Conservation (phyloP, 1,140 invertebrate species). For the Condylostylus longicornis region DNA sequence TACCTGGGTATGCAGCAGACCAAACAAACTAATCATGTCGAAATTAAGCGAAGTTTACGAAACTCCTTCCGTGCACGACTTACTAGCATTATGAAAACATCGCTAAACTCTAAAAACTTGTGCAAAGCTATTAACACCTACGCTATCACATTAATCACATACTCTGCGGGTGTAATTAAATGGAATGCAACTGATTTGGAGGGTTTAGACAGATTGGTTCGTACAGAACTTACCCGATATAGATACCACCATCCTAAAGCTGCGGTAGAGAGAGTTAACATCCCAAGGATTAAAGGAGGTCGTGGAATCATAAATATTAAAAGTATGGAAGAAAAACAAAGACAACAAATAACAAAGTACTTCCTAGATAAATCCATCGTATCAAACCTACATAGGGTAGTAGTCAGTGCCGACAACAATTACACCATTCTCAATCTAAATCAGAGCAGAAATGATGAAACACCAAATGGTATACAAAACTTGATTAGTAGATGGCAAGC, state of each 20-base stretch:
- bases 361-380: neutral
- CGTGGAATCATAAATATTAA: neutral
- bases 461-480: neutral
- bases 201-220: neutral
- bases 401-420: neutral
- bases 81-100: neutral
- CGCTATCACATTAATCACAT: neutral
- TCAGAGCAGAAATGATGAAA: neutral
- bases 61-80: neutral
- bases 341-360: neutral
- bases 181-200: neutral
- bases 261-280: neutral
- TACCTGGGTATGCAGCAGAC: neutral
- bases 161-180: neutral
- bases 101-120: neutral
- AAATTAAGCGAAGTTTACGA: neutral
- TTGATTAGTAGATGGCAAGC: constrained; percentile 8
- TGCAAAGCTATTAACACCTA: neutral
- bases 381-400: neutral
- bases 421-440: neutral
- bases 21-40: neutral
- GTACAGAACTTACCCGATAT: neutral
- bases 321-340: neutral
- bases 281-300: neutral
- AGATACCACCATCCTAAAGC: neutral